phyloP scores from a whole-genome alignment of 1,140 invertebrate genomes.

The Neotoxoptera formosana region DNA sequence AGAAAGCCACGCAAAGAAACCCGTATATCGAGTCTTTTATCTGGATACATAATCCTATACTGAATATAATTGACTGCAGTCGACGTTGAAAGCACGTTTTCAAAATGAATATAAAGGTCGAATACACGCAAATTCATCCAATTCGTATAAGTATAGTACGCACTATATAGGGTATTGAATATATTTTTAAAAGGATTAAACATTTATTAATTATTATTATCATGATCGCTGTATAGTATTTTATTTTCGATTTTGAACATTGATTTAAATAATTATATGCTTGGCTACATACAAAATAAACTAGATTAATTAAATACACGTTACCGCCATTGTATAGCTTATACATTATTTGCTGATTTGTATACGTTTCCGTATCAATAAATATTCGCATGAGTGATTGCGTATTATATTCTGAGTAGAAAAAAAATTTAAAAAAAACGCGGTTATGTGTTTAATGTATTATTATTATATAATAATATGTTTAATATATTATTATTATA shows the following conservation, averaged over 20 bases:
- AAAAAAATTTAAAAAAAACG: not conserved
- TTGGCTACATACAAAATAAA: not conserved
- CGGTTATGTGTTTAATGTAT: not conserved
- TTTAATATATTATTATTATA: too few species aligned
- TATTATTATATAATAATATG: too few species aligned
- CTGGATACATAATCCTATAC: constrained; percentile 14
- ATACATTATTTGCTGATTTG: not conserved
- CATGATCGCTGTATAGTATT: not conserved
- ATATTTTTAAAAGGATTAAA: not conserved
- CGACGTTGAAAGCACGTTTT: constrained; percentile 23
- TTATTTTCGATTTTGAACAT: not conserved
- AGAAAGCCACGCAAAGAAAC: constrained; percentile 7
- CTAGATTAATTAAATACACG: not conserved
- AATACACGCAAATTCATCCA: constrained; percentile 4
- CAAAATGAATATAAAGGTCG: not conserved
- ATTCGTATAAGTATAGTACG: not conserved
- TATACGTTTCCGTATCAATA: not conserved
- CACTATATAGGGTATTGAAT: not conserved
- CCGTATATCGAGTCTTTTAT: constrained; percentile 35
- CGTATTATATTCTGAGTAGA: not conserved
- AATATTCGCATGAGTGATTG: not conserved
- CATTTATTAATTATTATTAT: not conserved
- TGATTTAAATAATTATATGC: not conserved
- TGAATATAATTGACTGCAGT: constrained; percentile 33
- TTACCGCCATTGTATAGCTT: not conserved